A percentile compares a stretch with the other conserved stretches of the same genome.
These are phyloP conservation scores for Fukomys damarensis DNA, from an alignment of 2,113 vertebrate genomes.

Conservation along the genomic window DNA sequence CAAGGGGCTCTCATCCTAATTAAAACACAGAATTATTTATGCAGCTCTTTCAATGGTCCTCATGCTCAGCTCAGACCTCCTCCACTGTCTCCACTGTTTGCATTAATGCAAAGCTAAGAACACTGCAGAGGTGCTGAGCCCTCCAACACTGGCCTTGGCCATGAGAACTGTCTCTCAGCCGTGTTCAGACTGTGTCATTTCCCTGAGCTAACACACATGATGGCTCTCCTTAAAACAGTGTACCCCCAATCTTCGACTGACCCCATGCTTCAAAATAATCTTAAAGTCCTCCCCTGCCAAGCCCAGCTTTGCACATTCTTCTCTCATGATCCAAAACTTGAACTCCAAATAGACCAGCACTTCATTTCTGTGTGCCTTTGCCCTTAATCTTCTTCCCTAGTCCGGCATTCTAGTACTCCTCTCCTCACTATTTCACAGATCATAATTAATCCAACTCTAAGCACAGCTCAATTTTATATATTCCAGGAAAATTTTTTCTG, in stretches of 20 bases:
- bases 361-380: background rate
- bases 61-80: background rate
- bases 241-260: too few species aligned
- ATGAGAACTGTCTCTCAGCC: background rate
- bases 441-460: background rate
- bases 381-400: background rate
- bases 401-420: background rate
- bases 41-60: background rate
- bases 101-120: background rate
- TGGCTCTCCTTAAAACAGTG: background rate
- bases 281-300: background rate
- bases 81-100: background rate
- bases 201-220: rapidly evolving
- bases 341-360: background rate
- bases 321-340: background rate
- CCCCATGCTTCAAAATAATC: background rate
- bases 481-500: background rate
- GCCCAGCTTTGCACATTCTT: background rate
- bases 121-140: background rate
- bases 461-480: background rate
- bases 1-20: background rate
- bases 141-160: background rate
- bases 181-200: background rate
- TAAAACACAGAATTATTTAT: background rate
- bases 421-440: background rate